phyloP scores from a whole-genome alignment of 2,888 invertebrate species.

The Diloba caeruleocephala region DNA sequence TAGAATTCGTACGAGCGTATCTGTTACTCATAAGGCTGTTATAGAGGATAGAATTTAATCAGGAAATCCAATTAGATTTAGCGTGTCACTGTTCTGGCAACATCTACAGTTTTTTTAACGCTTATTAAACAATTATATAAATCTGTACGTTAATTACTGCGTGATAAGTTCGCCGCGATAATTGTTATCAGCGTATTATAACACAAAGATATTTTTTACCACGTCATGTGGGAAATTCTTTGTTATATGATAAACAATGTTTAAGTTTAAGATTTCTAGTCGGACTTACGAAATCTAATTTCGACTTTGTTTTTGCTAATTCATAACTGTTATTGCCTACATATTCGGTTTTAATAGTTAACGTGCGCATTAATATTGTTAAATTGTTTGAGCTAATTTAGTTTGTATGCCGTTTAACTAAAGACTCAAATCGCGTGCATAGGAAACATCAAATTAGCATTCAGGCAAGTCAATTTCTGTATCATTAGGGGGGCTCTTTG shows the following conservation, averaged over 20 bases:
- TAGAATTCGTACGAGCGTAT: no score
- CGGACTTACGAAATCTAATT: slow-evolving; percentile 17
- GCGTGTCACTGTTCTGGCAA: slow-evolving; percentile 39
- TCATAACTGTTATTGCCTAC: slow-evolving; percentile 28
- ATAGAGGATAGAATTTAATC: slow-evolving; percentile 19
- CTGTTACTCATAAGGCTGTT: neutral
- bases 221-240: neutral
- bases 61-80: slow-evolving; percentile 25
- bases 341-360: slow-evolving; percentile 12
- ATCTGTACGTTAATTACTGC: slow-evolving; percentile 11
- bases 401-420: slow-evolving; percentile 14
- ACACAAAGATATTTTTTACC: slow-evolving; percentile 21
- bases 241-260: neutral
- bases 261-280: neutral
- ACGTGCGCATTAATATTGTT: neutral
- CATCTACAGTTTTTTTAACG: slow-evolving; percentile 14
- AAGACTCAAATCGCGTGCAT: slow-evolving; percentile 33
- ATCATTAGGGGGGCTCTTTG: slow-evolving; percentile 34
- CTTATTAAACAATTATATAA: slow-evolving; percentile 23
- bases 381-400: slow-evolving; percentile 6
- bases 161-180: slow-evolving; percentile 4
- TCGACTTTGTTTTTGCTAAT: slow-evolving; percentile 34
- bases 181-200: slow-evolving; percentile 5
- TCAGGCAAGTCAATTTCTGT: slow-evolving; percentile 29
- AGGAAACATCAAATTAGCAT: slow-evolving; percentile 21